Conservation (phyloP, 2,797 vertebrate genomes). For the Onychomys torridus region DNA sequence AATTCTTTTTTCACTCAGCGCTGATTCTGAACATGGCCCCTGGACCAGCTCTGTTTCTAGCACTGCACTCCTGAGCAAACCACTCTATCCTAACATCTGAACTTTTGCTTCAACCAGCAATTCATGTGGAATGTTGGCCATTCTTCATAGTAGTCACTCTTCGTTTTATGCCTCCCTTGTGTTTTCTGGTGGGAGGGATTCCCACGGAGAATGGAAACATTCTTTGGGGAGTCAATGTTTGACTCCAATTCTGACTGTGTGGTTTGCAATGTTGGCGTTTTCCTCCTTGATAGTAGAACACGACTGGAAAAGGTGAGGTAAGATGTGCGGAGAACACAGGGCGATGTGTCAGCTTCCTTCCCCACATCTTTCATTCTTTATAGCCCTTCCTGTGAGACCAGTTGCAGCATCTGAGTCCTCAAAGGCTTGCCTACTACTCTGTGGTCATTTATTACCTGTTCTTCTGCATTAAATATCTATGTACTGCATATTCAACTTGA, state of each 20-base stretch:
- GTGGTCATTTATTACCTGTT: not conserved
- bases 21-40: not conserved
- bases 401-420: too few relatives aligned
- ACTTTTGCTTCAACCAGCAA: not conserved
- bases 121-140: rapidly evolving
- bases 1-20: not conserved
- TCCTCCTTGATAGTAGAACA: too few relatives aligned
- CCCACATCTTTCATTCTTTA: rapidly evolving
- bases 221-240: not conserved
- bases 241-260: not conserved
- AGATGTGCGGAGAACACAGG: rapidly evolving
- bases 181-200: not conserved
- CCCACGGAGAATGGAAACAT: not conserved
- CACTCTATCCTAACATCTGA: too few relatives aligned
- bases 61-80: not conserved
- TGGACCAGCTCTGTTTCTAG: not conserved
- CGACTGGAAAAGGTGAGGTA: not conserved
- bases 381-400: not conserved
- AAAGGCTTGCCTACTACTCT: not conserved
- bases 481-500: not conserved
- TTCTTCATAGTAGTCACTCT: not conserved
- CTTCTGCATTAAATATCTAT: not conserved
- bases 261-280: not conserved
- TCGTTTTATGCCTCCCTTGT: not conserved
- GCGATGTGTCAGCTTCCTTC: not conserved